These are phyloP conservation scores for Motacilla tschutschensis DNA, from an alignment of 2,113 vertebrate genomes.

Conservation along the genomic window DNA sequence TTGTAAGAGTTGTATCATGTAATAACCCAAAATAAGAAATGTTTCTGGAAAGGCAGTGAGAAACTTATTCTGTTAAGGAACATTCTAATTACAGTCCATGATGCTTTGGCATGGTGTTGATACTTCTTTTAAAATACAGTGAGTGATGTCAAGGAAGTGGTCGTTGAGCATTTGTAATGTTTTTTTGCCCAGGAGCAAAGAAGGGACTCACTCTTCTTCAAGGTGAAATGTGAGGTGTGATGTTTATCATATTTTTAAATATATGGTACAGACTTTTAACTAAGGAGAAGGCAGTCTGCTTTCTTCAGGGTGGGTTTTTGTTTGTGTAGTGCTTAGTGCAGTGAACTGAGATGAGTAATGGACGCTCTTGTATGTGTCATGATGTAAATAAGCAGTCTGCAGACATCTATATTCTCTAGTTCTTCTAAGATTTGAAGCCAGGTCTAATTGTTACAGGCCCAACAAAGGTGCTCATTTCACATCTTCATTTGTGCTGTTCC, in stretches of 20 bases:
- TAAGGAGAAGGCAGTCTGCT: not conserved
- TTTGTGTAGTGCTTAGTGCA: not conserved
- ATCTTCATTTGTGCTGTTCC: not conserved
- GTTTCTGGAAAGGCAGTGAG: not conserved
- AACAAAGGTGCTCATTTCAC: not conserved
- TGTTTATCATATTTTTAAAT: not conserved
- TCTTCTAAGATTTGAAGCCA: slow-evolving; percentile 10
- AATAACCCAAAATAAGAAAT: not conserved
- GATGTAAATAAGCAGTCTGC: slow-evolving; percentile 27
- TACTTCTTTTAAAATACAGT: not conserved
- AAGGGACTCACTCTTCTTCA: not conserved
- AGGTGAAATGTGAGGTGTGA: not conserved
- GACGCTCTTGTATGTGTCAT: not conserved
- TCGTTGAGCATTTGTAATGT: accelerated
- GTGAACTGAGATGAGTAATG: not conserved
- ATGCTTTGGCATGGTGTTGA: not conserved
- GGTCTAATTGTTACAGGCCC: not conserved
- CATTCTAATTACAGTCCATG: not conserved
- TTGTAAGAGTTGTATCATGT: not conserved
- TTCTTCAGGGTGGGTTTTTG: slow-evolving; percentile 9
- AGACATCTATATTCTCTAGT: not conserved
- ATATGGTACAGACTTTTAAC: not conserved
- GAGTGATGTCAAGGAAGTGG: not conserved
- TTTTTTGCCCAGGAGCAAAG: not conserved
- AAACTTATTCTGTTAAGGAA: not conserved